These are phyloP conservation scores for Paguma larvata DNA, from an alignment of 2,797 vertebrate genomes.

Conservation along the genomic window DNA sequence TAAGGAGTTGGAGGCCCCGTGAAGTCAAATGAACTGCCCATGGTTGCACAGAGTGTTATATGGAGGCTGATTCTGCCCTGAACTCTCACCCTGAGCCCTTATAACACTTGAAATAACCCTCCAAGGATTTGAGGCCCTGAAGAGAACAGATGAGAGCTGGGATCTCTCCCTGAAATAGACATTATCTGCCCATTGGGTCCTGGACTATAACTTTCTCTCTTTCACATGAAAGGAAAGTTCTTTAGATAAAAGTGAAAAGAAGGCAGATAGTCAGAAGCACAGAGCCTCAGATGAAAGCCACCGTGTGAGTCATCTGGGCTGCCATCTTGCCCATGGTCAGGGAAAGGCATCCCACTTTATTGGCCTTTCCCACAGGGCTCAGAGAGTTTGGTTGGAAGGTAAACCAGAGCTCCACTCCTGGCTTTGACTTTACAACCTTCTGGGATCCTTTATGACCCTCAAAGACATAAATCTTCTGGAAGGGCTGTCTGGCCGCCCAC, in stretches of 20 bases:
- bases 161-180: neutral
- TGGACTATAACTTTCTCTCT: conserved; percentile 50
- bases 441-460: conserved; percentile 58
- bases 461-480: conserved; percentile 68
- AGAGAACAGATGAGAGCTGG: neutral
- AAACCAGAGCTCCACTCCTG: conserved; percentile 27
- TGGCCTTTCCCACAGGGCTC: neutral
- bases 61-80: neutral
- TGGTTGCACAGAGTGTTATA: neutral
- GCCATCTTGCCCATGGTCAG: neutral
- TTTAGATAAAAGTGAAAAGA: conserved; percentile 63
- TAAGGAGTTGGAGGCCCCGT: neutral
- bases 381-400: conserved; percentile 16
- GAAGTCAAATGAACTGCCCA: neutral
- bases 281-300: conserved; percentile 50
- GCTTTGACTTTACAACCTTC: conserved; percentile 63
- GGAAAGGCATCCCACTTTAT: neutral
- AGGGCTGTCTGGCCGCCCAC: neutral
- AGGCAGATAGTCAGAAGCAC: neutral
- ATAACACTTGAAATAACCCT: neutral
- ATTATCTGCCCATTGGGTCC: conserved; percentile 50
- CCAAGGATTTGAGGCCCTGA: neutral
- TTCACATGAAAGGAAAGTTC: conserved; percentile 60
- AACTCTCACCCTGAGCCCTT: neutral
- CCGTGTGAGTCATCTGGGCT: neutral